Evolutionary conservation across 2,888 invertebrate species (phyloP), one percentile per base, ranked within the genome.

Genomic region (Eristalis pertinax): DNA sequence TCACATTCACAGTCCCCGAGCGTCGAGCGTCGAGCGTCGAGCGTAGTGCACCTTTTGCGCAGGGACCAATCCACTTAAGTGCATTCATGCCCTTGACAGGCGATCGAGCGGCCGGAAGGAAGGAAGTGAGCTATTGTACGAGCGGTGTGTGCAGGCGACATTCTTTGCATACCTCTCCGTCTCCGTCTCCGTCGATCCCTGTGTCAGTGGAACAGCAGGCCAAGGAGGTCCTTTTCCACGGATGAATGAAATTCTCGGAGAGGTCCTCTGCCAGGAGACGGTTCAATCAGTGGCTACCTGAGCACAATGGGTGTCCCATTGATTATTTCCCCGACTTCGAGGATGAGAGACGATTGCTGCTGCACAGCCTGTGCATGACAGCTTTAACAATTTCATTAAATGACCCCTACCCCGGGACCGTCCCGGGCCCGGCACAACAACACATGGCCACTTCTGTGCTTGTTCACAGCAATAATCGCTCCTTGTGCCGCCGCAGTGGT

Each of bases 21-120:
- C n/a, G n/a, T n/a, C n/a, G n/a, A n/a, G n/a, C n/a, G 15, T 3
- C n/a, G n/a, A n/a, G n/a, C n/a, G n/a, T 15, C n/a, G n/a, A n/a
- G 50, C 7, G n/a, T 1, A 5, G 78, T 70, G 78, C 86, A 87
- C 83, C 86, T 87, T 86, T 87, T 38, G 69, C 76, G 75, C 72
- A 76, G 67, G 63, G 58, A 67, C n/a, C 84, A 58, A 67, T 73
- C 67, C 29, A 69, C 43, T 80, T 62, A 62, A 80, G 67, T 67
- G 74, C 78, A 75, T 65, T 43, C 41, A 64, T 41, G 69, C 43
- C 73, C 24, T 67, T 24, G 64, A 58, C 70, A 76, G 58, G 64
- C 65, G 68, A 69, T 65, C 35, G 82, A 73, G 35, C 10, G 50
- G 73, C 68, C 58, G 75, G 65, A 78, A 68, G 75, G 56, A 67